These are phyloP conservation scores for Branchellion lobata DNA, from an alignment of 2,888 invertebrate genomes.

Conservation along the genomic window DNA sequence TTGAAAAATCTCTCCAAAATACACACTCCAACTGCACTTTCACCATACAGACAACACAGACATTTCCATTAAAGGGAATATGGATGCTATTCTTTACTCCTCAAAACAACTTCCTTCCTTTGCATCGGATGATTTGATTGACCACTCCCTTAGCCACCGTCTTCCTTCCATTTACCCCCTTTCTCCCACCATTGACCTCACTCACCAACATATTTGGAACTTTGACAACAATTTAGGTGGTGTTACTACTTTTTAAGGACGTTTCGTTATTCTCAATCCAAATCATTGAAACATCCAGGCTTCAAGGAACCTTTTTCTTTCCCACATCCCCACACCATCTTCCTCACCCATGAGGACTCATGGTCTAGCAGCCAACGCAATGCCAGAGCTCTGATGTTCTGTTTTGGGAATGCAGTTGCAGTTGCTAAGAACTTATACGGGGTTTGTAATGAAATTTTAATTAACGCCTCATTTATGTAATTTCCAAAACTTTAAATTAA, in stretches of 20 bases:
- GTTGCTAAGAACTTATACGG: slow-evolving; percentile 77
- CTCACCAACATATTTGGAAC: slow-evolving; percentile 60
- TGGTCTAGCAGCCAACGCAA: slow-evolving; percentile 54
- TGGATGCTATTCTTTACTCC: slow-evolving; percentile 29
- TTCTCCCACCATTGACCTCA: slow-evolving; percentile 72
- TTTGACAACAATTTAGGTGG: slow-evolving; percentile 46
- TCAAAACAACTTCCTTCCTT: slow-evolving; percentile 67
- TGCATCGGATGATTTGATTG: slow-evolving; percentile 62
- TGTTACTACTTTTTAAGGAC: not conserved
- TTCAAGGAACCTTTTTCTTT: slow-evolving; percentile 38
- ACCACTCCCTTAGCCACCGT: slow-evolving; percentile 64
- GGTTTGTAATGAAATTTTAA: slow-evolving; percentile 63
- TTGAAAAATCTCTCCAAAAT: not conserved
- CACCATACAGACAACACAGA: slow-evolving; percentile 43
- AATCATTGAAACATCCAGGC: slow-evolving; percentile 15
- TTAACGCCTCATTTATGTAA: not conserved
- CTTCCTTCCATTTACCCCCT: slow-evolving; percentile 77
- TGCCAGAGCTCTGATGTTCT: slow-evolving; percentile 64
- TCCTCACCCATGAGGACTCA: slow-evolving; percentile 66
- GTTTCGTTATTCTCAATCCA: not conserved
- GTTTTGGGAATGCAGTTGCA: slow-evolving; percentile 73
- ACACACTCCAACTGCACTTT: not conserved
- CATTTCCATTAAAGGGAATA: slow-evolving; percentile 38
- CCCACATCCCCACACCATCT: slow-evolving; percentile 74
- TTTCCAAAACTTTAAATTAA: not conserved